Evolutionary conservation across 92 coral and sea anemone genomes (phyloP).

Genomic region (Metridium senile): DNA sequence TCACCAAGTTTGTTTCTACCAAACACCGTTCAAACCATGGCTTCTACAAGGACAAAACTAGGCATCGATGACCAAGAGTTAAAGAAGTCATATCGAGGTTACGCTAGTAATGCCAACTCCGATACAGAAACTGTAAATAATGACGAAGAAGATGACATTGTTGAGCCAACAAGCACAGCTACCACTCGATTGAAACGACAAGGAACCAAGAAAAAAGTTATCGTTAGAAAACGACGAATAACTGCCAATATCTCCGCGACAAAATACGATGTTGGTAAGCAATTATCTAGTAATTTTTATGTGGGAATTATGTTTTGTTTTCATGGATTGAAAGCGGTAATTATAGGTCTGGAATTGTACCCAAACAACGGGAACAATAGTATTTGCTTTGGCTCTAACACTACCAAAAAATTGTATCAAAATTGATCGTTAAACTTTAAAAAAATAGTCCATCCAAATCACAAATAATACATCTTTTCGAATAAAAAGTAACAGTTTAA

Average conservation of each 20-base stretch:
- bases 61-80: constrained; percentile 1
- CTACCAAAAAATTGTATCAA: not conserved
- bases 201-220: constrained; percentile 41
- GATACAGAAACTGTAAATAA: constrained; percentile 25
- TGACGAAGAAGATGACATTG: constrained; percentile 30
- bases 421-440: not conserved
- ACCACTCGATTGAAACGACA: constrained; percentile 5
- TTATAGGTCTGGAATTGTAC: not conserved
- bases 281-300: not conserved
- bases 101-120: constrained; percentile 10
- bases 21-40: constrained; percentile 11
- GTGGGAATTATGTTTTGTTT: not conserved
- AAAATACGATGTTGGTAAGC: constrained; percentile 92
- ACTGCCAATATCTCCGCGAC: constrained; percentile 90
- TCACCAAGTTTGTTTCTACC: constrained; percentile 19
- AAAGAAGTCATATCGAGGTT: not conserved
- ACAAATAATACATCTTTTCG: no score
- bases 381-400: constrained; percentile 2
- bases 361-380: not conserved
- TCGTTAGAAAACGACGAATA: constrained; percentile 60
- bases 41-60: constrained; percentile 15
- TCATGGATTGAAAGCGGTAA: not conserved
- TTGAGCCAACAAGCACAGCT: not conserved
- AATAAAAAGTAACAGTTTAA: not conserved
- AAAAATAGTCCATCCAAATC: no score